These are phyloP conservation scores for Heliopora coerulea DNA, from an alignment of 92 coral and sea anemone species.

Conservation along the genomic window DNA sequence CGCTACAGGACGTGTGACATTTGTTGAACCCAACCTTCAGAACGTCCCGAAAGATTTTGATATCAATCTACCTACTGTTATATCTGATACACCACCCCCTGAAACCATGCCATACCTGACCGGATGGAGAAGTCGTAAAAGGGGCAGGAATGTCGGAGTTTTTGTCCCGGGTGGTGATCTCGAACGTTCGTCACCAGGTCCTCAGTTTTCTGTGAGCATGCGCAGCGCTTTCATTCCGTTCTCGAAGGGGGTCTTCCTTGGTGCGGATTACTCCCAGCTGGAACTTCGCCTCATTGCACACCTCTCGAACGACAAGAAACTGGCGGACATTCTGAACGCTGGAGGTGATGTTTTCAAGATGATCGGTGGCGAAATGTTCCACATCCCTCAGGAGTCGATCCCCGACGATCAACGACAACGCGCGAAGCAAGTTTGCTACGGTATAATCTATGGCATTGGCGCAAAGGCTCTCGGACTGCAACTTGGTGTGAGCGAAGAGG, in stretches of 20 bases:
- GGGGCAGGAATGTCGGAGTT: conserved; percentile 23
- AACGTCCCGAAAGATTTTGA: conserved; percentile 95
- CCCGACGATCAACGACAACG: conserved; percentile 86
- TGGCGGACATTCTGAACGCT: conserved; percentile 71
- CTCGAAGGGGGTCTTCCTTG: conserved; percentile 70
- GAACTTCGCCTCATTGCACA: conserved; percentile 98
- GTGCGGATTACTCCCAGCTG: conserved; percentile 98
- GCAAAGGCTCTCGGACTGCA: conserved; percentile 94
- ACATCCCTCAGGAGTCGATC: conserved; percentile 66
- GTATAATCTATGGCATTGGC: conserved; percentile 94
- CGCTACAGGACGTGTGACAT: conserved; percentile 92
- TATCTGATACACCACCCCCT: conserved; percentile 82
- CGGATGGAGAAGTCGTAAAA: conserved; percentile 56
- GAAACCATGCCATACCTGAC: conserved; percentile 27
- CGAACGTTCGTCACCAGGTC: conserved; percentile 43
- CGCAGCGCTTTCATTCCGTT: conserved; percentile 92
- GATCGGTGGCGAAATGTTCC: conserved; percentile 89
- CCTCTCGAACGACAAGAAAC: conserved; percentile 76
- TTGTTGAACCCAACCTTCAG: conserved; percentile 93
- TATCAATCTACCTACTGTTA: conserved; percentile 73
- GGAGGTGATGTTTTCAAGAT: conserved; percentile 96
- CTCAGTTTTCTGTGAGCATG: conserved; percentile 86
- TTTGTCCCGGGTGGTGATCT: conserved; percentile 34
- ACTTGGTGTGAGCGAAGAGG: conserved; percentile 73
- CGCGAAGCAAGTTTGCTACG: conserved; percentile 95